phyloP scores from a whole-genome alignment of 2,113 vertebrate species.

The Falcunculus frontatus region DNA sequence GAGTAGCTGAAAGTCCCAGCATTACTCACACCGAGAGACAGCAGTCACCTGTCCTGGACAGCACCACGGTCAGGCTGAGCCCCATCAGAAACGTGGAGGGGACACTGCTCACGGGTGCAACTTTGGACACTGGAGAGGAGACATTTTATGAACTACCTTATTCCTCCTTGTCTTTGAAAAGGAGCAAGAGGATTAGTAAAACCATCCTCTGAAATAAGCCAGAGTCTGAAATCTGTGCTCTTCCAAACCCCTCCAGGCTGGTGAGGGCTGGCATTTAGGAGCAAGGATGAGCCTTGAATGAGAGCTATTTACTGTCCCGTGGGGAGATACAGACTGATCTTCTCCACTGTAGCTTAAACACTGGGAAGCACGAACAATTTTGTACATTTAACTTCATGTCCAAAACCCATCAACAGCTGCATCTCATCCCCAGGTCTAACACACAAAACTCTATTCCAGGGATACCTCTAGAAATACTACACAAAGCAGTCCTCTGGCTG shows the following conservation, averaged over 20 bases:
- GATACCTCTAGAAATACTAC: background rate
- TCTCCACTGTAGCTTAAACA: background rate
- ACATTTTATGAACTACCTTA: background rate
- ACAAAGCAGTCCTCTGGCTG: background rate
- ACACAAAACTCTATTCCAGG: background rate
- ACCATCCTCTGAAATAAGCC: background rate
- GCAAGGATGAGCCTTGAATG: background rate
- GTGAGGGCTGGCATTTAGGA: background rate
- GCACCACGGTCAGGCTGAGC: background rate
- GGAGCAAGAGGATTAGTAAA: background rate
- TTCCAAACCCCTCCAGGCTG: background rate
- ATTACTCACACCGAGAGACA: background rate
- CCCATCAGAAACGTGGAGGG: fast-evolving
- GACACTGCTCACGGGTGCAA: background rate
- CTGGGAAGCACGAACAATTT: background rate
- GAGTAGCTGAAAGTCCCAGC: background rate
- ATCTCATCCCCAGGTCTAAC: background rate
- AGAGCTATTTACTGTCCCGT: background rate
- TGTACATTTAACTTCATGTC: background rate
- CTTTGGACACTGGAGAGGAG: background rate
- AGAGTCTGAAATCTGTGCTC: background rate
- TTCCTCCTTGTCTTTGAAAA: background rate
- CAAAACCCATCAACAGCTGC: background rate
- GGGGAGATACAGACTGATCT: background rate
- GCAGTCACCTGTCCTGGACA: background rate